Percentiles rank a stretch among this genome's conserved stretches.
Evolutionary conservation across 1,140 invertebrate genomes (phyloP).

Genomic region (Cataglyphis hispanica): DNA sequence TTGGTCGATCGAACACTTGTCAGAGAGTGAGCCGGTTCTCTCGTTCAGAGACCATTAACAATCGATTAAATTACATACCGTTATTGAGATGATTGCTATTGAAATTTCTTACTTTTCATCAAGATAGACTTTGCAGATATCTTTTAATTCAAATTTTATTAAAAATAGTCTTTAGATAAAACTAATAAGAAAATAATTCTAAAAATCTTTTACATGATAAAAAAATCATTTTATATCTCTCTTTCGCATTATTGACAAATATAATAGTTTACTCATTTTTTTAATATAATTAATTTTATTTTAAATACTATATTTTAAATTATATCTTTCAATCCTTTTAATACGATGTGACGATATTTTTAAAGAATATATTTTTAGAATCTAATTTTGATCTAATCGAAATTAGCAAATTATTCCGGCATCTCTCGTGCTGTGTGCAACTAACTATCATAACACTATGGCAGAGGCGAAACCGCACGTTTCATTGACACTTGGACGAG

Average conservation of each 20-base stretch:
- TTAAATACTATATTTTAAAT: neutral
- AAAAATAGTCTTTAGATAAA: neutral
- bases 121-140: neutral
- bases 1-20: conserved; percentile 57
- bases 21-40: neutral
- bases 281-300: neutral
- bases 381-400: neutral
- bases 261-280: neutral
- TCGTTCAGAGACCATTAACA: neutral
- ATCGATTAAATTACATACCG: conserved; percentile 54
- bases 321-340: neutral
- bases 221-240: too few species aligned
- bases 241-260: too few species aligned
- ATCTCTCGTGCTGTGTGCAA: conserved; percentile 6
- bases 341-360: neutral
- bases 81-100: neutral
- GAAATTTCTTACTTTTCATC: neutral
- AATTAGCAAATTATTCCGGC: conserved; percentile 16
- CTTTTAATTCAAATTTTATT: conserved; percentile 2
- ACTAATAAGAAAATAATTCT: neutral
- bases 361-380: neutral
- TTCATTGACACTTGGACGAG: conserved; percentile 73
- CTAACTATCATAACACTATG: neutral
- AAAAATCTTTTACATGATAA: neutral
- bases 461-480: neutral